Evolutionary conservation across 2,113 vertebrate species (phyloP), one percentile per base, ranked within the genome.

Genomic region (Chrysemys picta): DNA sequence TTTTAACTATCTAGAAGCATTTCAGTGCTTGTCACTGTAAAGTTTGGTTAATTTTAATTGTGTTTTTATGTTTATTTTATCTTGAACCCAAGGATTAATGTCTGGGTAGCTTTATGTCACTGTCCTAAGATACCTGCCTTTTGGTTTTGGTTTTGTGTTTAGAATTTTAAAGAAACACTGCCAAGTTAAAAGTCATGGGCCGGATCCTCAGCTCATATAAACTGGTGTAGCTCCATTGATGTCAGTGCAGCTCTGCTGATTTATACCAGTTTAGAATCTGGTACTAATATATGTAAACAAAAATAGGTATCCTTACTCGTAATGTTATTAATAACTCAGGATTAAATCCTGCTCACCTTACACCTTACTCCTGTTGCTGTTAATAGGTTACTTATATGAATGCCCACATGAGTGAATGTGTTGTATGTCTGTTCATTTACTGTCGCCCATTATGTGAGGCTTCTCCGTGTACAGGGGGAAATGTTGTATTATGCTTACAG

Each of bases 21-120:
- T 92, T 19, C 45, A 57, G 16, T 76, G 86, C 19, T 50, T 89
- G 13, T 3, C 24, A 10, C 84, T 93, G 35, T 85, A 78, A 59
- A 84, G 87, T 84, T 59, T 22, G 31, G 83, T 92, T 94, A 53
- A 31, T 59, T 83, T 90, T 75, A 91, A 94, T 82, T 56, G 29
- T 2, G 0, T 86, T 82, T 91, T 92, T 25, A 84, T 79, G 50
- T 29, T 6, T 80, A 54, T 85, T 78, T 47, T 62, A 80, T 54
- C 19, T 50, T 87, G 72, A 75, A 90, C 13, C 52, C 38, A 86
- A 84, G 29, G 62, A 93, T 85, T 93, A 95, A 88, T 31, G 45
- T 4, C 16, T 62, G 24, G 35, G 53, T 65, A 85, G 31, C 49
- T 93, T 89, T 81, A 87, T 92, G 42, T 88, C 83, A 80, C 10